phyloP scores from a whole-genome alignment of 1,140 invertebrate genomes.

The Carcinoscorpius rotundicauda region DNA sequence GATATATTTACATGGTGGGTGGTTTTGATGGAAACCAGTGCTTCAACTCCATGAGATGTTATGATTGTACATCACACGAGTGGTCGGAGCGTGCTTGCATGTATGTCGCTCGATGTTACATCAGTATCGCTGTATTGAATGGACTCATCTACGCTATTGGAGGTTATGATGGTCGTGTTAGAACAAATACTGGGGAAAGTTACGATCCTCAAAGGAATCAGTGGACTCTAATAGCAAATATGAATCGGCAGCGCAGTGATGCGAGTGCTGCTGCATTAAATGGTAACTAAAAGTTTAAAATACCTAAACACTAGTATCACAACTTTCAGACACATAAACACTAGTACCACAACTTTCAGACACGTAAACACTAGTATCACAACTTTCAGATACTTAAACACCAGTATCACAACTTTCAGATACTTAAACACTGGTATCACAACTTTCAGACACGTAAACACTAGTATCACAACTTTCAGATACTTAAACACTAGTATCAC shows the following conservation, averaged over 20 bases:
- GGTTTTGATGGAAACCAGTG: constrained; percentile 56
- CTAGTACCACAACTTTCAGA: too few relatives aligned
- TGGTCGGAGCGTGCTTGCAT: constrained; percentile 58
- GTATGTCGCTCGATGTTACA: constrained; percentile 55
- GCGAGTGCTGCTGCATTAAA: constrained; percentile 26
- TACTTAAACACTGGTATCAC: too few relatives aligned
- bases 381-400: too few relatives aligned
- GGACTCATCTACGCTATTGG: constrained; percentile 39
- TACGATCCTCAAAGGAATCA: constrained; percentile 35
- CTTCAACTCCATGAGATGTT: constrained; percentile 53
- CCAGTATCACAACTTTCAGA: too few relatives aligned
- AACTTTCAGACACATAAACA: too few relatives aligned
- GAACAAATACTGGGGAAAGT: constrained; percentile 38
- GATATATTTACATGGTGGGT: constrained; percentile 60
- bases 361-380: too few relatives aligned
- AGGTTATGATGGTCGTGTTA: constrained; percentile 39
- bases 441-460: too few relatives aligned
- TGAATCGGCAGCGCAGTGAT: constrained; percentile 30
- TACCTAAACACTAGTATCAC: too few relatives aligned
- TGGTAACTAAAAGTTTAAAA: constrained; percentile 17
- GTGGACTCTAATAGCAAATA: constrained; percentile 25
- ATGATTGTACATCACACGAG: constrained; percentile 45
- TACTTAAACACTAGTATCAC: too few relatives aligned
- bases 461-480: too few relatives aligned
- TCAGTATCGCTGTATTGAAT: constrained; percentile 52